A percentile compares a stretch with the other conserved stretches of the same genome.
Conservation (phyloP, 2,888 invertebrate species). For the Aspidiotus rigidus region DNA sequence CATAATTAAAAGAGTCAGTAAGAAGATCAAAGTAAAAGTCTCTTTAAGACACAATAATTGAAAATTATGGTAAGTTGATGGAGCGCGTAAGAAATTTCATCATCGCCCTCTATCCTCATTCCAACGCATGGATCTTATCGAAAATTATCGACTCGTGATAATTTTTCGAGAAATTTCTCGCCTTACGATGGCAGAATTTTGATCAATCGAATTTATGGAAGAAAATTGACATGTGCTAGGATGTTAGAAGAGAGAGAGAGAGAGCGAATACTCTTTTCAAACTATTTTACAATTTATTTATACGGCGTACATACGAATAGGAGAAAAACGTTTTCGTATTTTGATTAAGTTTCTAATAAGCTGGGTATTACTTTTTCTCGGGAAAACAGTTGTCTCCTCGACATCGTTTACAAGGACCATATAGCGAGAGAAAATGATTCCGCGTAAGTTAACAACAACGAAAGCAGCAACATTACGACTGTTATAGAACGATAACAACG, state of each 20-base stretch:
- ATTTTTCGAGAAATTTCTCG: too few species aligned
- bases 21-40: too few species aligned
- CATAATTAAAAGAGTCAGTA: too few species aligned
- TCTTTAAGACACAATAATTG: too few species aligned
- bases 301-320: slow-evolving; percentile 1
- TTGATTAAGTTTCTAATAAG: slow-evolving; percentile 33
- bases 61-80: too few species aligned
- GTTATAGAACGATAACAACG: slow-evolving; percentile 32
- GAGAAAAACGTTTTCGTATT: slow-evolving; percentile 27
- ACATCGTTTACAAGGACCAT: slow-evolving; percentile 24
- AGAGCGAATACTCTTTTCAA: slow-evolving; percentile 17
- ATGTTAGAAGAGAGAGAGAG: not conserved
- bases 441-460: slow-evolving; percentile 25
- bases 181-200: slow-evolving; percentile 7
- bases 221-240: not conserved
- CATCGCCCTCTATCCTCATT: too few species aligned
- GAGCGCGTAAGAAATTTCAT: too few species aligned
- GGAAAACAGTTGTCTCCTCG: slow-evolving; percentile 5
- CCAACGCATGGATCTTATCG: too few species aligned
- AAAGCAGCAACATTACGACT: slow-evolving; percentile 31
- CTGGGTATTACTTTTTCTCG: slow-evolving; percentile 29
- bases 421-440: slow-evolving; percentile 31
- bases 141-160: too few species aligned
- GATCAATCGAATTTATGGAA: slow-evolving; percentile 22
- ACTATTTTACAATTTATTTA: slow-evolving; percentile 32